Evolutionary conservation across 2,113 vertebrate genomes (phyloP).

Genomic region (Oreamnos americanus): DNA sequence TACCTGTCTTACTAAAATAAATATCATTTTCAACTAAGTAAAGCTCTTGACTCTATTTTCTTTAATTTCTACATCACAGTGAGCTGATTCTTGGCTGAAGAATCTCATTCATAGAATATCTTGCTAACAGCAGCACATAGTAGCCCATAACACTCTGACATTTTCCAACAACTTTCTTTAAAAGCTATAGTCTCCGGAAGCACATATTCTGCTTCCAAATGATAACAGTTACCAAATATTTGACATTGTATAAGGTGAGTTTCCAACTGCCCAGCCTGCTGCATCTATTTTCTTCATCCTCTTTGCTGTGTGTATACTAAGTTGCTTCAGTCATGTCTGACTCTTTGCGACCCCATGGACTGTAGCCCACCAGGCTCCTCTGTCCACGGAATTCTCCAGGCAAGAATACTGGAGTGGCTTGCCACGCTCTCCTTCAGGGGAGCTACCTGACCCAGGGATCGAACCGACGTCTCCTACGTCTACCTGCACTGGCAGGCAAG

Average conservation of each 20-base stretch:
- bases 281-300: background rate
- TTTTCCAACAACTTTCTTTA: background rate
- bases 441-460: background rate
- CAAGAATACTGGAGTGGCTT: background rate
- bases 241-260: background rate
- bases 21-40: background rate
- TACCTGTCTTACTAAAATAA: background rate
- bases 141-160: background rate
- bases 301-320: background rate
- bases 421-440: background rate
- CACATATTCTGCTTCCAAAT: background rate
- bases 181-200: background rate
- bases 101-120: background rate
- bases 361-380: background rate
- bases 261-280: background rate
- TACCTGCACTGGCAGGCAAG: background rate
- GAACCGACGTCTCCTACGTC: fast-evolving
- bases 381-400: background rate
- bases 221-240: background rate
- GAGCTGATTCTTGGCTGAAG: background rate
- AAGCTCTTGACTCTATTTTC: background rate
- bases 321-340: background rate
- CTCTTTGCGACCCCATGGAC: background rate
- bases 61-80: background rate
- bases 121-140: background rate